phyloP scores from a whole-genome alignment of 2,113 vertebrate species.

The Mixornis gularis region DNA sequence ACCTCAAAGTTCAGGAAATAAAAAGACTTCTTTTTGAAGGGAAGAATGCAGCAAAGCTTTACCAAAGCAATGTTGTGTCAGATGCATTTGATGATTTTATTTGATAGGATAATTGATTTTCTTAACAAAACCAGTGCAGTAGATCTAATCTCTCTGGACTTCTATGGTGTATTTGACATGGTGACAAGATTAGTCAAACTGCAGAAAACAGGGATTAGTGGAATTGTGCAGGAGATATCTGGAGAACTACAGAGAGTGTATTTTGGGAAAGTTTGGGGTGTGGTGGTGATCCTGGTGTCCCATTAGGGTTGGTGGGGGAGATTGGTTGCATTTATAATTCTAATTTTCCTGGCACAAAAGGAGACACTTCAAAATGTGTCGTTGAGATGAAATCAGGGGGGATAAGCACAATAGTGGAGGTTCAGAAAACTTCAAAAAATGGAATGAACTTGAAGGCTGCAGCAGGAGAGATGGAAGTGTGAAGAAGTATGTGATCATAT shows the following conservation, averaged over 20 bases:
- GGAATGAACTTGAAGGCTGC: neutral
- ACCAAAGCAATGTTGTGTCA: neutral
- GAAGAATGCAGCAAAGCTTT: neutral
- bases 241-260: neutral
- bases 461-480: neutral
- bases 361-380: neutral
- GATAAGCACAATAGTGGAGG: neutral
- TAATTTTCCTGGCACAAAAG: neutral
- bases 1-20: neutral
- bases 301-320: neutral
- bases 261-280: neutral
- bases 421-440: neutral
- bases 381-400: neutral
- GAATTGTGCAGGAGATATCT: neutral
- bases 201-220: neutral
- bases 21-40: neutral
- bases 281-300: neutral
- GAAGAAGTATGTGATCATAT: neutral
- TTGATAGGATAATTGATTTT: slow-evolving; percentile 42
- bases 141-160: slow-evolving; percentile 40
- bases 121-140: neutral
- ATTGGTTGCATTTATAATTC: neutral
- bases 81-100: slow-evolving; percentile 9
- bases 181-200: slow-evolving; percentile 5
- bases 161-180: neutral